Percentiles rank a stretch among this genome's conserved stretches.
phyloP scores from a whole-genome alignment of 1,140 invertebrate species.

The Lepidurus couesii region DNA sequence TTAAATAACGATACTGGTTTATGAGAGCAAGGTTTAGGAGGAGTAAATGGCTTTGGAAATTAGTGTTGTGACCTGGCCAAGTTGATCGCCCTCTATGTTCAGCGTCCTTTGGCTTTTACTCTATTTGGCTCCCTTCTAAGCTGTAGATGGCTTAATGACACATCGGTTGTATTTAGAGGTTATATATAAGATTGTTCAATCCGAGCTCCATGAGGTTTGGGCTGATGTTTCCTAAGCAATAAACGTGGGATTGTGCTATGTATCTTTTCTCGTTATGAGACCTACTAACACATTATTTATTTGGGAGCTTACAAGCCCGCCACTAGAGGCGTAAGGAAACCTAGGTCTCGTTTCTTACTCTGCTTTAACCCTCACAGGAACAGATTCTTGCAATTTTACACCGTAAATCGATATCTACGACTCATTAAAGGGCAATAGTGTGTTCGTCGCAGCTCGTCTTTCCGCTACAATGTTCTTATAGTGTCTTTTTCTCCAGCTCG shows the following conservation, averaged over 20 bases:
- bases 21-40: neutral
- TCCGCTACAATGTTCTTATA: neutral
- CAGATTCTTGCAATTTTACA: neutral
- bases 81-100: neutral
- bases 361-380: neutral
- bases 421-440: neutral
- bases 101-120: neutral
- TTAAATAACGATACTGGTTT: neutral
- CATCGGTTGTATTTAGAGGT: neutral
- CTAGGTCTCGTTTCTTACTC: too few species aligned
- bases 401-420: neutral
- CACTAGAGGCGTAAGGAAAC: too few species aligned
- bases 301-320: too few species aligned
- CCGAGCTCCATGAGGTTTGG: too few species aligned
- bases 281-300: too few species aligned
- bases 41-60: neutral
- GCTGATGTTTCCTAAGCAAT: too few species aligned
- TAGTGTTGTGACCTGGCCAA: neutral
- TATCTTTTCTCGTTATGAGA: too few species aligned
- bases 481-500: neutral
- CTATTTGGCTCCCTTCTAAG: neutral
- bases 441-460: neutral
- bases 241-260: too few species aligned
- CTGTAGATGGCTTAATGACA: neutral
- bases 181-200: too few species aligned